phyloP scores from a whole-genome alignment of 2,797 vertebrate species.

The Simalia tracyae region DNA sequence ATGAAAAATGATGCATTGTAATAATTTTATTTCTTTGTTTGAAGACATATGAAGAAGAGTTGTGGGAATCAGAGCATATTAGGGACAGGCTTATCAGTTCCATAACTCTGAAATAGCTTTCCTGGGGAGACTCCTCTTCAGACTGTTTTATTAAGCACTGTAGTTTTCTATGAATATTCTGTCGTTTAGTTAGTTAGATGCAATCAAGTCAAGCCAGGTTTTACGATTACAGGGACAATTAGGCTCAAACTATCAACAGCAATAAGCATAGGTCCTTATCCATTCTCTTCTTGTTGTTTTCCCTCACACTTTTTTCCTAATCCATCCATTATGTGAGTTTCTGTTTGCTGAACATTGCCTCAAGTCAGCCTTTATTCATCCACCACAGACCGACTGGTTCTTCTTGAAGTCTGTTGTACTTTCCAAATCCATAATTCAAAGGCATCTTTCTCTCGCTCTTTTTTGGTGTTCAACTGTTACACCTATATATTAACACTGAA shows the following conservation, averaged over 20 bases:
- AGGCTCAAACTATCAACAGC: background rate
- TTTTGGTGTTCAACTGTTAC: background rate
- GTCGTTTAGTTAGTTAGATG: background rate
- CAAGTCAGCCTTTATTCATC: background rate
- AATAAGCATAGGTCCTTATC: background rate
- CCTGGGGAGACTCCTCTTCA: background rate
- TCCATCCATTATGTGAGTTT: background rate
- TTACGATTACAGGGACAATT: background rate
- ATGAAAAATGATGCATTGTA: background rate
- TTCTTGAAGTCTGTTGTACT: background rate
- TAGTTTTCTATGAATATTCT: background rate
- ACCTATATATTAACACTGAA: background rate
- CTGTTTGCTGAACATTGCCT: background rate
- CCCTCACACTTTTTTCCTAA: background rate
- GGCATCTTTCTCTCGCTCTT: background rate
- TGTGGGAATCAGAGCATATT: background rate
- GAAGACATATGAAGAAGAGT: background rate
- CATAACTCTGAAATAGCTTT: background rate
- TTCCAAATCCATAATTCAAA: background rate
- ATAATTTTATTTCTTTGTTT: background rate
- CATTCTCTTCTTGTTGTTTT: background rate
- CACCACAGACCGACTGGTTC: background rate
- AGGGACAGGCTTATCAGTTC: background rate
- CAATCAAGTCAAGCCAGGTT: background rate
- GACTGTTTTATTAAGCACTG: background rate